Evolutionary conservation across 2,797 vertebrate genomes (phyloP).

Genomic region (Thripadectes ignobilis): DNA sequence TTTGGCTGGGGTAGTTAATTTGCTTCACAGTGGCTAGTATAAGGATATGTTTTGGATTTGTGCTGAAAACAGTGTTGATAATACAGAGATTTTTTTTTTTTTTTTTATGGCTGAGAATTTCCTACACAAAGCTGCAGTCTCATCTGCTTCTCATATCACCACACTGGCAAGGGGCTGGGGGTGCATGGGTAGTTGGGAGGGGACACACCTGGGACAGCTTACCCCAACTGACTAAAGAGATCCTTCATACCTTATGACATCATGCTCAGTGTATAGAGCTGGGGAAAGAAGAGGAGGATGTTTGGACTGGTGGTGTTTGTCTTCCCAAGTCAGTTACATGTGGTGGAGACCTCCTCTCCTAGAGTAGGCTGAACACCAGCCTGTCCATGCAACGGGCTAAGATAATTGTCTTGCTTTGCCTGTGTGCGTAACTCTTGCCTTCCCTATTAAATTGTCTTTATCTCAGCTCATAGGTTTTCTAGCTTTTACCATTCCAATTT

Average conservation of each 20-base stretch:
- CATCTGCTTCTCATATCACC: neutral
- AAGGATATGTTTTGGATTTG: neutral
- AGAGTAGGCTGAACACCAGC: neutral
- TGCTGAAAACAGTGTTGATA: neutral
- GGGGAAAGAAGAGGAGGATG: neutral
- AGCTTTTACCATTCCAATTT: neutral
- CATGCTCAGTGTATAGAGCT: neutral
- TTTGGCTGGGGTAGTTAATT: neutral
- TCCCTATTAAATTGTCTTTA: neutral
- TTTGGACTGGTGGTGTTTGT: neutral
- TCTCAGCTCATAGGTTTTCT: neutral
- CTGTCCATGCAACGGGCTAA: neutral
- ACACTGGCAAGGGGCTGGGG: neutral
- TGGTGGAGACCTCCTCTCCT: neutral
- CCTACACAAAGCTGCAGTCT: too few species aligned
- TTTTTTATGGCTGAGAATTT: neutral
- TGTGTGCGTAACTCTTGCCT: neutral
- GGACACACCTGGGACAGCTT: neutral
- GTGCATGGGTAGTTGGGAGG: neutral
- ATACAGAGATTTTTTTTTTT: neutral
- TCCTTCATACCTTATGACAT: neutral
- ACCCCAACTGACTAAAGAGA: neutral
- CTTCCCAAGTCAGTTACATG: accelerated
- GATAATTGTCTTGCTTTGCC: neutral
- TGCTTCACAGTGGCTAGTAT: neutral